Base-by-base conservation (phyloP, 37 sponge, comb jelly and placozoan genomes). In the Mnemiopsis leidyi region DNA sequence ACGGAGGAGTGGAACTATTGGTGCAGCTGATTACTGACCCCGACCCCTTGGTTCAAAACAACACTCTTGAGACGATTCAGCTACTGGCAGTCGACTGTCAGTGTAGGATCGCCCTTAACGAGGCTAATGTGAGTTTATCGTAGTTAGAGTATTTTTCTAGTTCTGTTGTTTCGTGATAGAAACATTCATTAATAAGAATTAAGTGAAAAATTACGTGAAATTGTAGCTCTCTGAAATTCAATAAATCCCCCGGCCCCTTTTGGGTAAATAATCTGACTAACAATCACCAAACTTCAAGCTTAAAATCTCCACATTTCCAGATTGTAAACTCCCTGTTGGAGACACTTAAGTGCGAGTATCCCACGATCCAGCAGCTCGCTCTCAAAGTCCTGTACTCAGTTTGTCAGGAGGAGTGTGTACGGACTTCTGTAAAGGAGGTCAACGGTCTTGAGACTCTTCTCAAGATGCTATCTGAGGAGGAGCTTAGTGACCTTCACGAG, bases 61-160 rank as follows among this genome's bases (percentile, higher is more conserved):
- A 79, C 37, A 79, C 82, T 23, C 82, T 79, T 28, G 37, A 36
- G 34, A 35, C 37, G 26, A 32, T 79, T 16, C 36, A 79, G 82
- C 33, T 79, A 36, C 21, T 79, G 36, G 35, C 82, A 7, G 37
- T 36, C 9, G 82, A 79, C 34, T 32, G 38, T 33, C 31, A 79
- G 38, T 79, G 82, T 79, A 79, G 82, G 38, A 79, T 79, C 36
- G 82, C 82, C 7, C 82, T 79, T 32, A 79, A 79, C 36, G 37
- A 79, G 36, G 82, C 82, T 36, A 33, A 33, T 34, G 82, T 28
- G 82, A n/a, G 75, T 5, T 23, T 71, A 48, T 48, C n/a, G n/a
- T n/a, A n/a, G n/a, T n/a, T n/a, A n/a, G n/a, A n/a, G n/a, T n/a
- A n/a, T n/a, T n/a, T n/a, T n/a, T n/a, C n/a, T n/a, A n/a, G n/a